A percentile compares a stretch with the other conserved stretches of the same genome.
These are phyloP conservation scores for Glareola pratincola DNA, from an alignment of 2,113 vertebrate species.

Conservation along the genomic window DNA sequence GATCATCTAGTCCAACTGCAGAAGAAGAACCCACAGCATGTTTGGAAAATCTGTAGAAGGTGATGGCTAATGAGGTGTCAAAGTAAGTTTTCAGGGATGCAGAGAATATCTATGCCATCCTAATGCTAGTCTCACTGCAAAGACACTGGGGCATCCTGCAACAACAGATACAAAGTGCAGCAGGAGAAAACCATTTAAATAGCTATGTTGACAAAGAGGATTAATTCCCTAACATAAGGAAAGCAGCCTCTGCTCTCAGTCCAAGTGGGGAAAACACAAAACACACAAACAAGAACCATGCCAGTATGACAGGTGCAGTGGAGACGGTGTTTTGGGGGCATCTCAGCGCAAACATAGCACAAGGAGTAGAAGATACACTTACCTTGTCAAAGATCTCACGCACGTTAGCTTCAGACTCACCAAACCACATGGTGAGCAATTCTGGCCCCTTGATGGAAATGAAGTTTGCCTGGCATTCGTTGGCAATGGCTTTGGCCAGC, in stretches of 20 bases:
- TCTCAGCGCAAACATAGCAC: background rate
- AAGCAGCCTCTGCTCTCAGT: background rate
- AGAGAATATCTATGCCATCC: background rate
- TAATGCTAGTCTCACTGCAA: background rate
- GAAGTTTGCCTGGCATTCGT: conserved; percentile 98
- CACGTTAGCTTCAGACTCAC: conserved; percentile 94
- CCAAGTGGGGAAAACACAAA: background rate
- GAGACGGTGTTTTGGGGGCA: background rate
- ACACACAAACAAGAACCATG: background rate
- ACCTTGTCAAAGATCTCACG: conserved; percentile 97
- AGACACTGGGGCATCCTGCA: background rate
- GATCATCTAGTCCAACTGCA: background rate
- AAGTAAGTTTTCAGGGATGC: background rate
- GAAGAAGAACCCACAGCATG: background rate
- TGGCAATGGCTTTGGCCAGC: background rate
- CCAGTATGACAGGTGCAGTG: background rate
- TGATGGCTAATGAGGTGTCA: background rate
- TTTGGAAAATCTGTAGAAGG: background rate
- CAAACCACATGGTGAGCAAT: conserved; percentile 81
- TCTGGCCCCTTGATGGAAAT: conserved; percentile 96
- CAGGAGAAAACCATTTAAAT: background rate
- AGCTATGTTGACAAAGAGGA: background rate
- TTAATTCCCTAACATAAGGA: background rate
- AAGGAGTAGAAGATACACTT: background rate
- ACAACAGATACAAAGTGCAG: background rate